Conservation (phyloP, 2,888 invertebrate species). For the Drosophila picticornis region DNA sequence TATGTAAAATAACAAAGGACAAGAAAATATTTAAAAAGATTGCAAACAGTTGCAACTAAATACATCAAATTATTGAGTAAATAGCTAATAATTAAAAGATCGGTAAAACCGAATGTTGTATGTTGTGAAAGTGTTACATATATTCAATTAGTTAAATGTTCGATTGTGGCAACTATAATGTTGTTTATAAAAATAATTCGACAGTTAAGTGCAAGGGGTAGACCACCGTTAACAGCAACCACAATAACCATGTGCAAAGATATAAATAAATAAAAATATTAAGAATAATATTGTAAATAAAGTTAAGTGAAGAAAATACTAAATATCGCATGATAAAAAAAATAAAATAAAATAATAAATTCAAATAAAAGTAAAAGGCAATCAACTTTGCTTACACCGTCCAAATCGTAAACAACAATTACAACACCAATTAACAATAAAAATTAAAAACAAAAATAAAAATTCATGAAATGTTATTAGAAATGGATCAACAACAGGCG, state of each 20-base stretch:
- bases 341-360: neutral
- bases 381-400: constrained; percentile 16
- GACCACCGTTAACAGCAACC: constrained; percentile 64
- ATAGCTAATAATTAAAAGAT: neutral
- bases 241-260: constrained; percentile 32
- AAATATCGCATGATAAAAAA: constrained; percentile 6
- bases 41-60: neutral
- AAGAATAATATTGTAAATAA: neutral
- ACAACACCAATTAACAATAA: constrained; percentile 8
- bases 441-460: constrained; percentile 19
- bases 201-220: constrained; percentile 64
- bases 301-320: constrained; percentile 1
- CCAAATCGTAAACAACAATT: constrained; percentile 9
- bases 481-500: constrained; percentile 93
- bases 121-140: neutral
- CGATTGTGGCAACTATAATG: constrained; percentile 52
- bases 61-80: neutral
- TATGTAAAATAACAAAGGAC: neutral
- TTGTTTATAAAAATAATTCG: constrained; percentile 52
- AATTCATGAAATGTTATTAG: constrained; percentile 88
- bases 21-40: neutral
- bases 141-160: constrained; percentile 22
- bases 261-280: constrained; percentile 13
- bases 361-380: constrained; percentile 8
- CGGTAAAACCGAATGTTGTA: neutral